Percentiles rank a stretch among this genome's conserved stretches.
Evolutionary conservation across 2,113 vertebrate species (phyloP).

Genomic region (Noturus placidus): DNA sequence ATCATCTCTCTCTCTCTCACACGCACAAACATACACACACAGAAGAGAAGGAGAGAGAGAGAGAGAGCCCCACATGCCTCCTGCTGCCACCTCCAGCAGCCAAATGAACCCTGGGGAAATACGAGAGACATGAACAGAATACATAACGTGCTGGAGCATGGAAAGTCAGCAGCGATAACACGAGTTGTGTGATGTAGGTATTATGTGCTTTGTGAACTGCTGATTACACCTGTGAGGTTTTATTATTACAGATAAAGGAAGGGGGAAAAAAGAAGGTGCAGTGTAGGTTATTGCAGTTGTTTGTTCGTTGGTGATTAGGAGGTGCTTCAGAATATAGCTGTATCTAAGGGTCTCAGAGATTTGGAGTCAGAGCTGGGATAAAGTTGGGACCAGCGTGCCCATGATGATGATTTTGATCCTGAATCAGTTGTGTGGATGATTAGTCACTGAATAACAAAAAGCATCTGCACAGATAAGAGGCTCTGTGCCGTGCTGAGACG

Average conservation of each 20-base stretch:
- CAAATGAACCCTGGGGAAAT: constrained; percentile 26
- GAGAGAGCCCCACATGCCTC: constrained; percentile 1
- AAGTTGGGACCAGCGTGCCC: neutral
- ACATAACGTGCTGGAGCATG: constrained; percentile 10
- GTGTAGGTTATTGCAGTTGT: constrained; percentile 10
- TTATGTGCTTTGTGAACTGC: neutral
- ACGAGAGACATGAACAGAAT: constrained; percentile 21
- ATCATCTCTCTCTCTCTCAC: constrained; percentile 10
- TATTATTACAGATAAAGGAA: constrained; percentile 19
- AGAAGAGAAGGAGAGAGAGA: neutral
- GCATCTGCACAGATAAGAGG: neutral
- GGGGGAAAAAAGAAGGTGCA: neutral
- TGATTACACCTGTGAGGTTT: neutral
- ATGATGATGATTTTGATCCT: neutral
- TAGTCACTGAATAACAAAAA: neutral
- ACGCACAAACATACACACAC: neutral
- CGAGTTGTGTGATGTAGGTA: neutral
- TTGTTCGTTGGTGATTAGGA: neutral
- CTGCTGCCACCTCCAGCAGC: neutral
- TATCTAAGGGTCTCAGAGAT: too few relatives aligned
- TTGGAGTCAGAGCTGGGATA: neutral
- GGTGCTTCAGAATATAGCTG: neutral
- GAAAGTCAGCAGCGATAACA: constrained; percentile 21
- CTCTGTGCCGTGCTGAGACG: neutral
- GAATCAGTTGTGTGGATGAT: neutral